These are phyloP conservation scores for Ciona savignyi DNA, from an alignment of 23 tunicate genomes.

Conservation along the genomic window DNA sequence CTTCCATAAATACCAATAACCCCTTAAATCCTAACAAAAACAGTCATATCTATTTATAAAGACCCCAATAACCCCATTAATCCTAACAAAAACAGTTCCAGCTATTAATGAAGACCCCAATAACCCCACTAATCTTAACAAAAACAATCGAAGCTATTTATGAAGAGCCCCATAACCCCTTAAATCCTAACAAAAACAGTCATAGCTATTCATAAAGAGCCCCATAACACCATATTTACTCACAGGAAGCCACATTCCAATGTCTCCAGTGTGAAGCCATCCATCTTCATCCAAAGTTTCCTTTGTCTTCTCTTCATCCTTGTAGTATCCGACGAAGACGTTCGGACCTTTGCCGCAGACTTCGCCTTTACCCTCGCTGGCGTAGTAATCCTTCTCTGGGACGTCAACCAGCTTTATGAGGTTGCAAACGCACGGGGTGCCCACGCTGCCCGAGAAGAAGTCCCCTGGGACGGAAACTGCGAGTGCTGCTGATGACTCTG, in stretches of 20 bases:
- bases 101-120: too few species aligned
- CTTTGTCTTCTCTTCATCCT: conserved; percentile 75
- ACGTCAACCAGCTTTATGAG: conserved; percentile 80
- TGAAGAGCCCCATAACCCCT: too few species aligned
- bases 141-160: too few species aligned
- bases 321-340: conserved; percentile 71
- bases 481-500: conserved; percentile 65
- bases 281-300: conserved; percentile 93
- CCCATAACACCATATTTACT: too few species aligned
- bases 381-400: conserved; percentile 85
- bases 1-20: too few species aligned
- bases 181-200: too few species aligned
- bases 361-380: conserved; percentile 83
- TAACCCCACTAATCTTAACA: too few species aligned
- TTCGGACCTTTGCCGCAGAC: conserved; percentile 74
- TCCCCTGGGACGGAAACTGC: conserved; percentile 58
- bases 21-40: too few species aligned
- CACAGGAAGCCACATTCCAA: conserved; percentile 89
- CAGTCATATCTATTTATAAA: too few species aligned
- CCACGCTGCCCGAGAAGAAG: conserved; percentile 61
- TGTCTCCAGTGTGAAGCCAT: conserved; percentile 96
- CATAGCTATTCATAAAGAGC: too few species aligned
- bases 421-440: conserved; percentile 35
- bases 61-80: too few species aligned
- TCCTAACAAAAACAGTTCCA: too few species aligned